phyloP scores from a whole-genome alignment of 2,113 vertebrate genomes.

The Sterrhoptilus dennistouni region DNA sequence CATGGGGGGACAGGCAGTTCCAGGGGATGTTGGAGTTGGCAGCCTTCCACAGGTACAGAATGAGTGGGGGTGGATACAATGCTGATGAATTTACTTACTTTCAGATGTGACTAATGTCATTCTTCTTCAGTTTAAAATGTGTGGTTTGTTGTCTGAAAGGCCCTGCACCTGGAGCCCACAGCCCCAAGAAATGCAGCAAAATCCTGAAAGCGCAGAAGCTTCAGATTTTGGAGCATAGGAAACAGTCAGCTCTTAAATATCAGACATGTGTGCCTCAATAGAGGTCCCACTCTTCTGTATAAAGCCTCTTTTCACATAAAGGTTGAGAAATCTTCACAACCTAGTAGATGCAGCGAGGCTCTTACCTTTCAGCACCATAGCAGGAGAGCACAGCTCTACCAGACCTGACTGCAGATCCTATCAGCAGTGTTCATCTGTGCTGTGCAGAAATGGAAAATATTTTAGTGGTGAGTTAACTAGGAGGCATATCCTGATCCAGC shows the following conservation, averaged over 20 bases:
- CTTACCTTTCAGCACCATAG: conserved; percentile 23
- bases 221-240: background rate
- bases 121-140: background rate
- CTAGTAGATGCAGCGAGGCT: background rate
- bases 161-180: background rate
- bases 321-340: background rate
- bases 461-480: conserved; percentile 18
- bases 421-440: conserved; percentile 32
- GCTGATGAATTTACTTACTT: background rate
- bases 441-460: conserved; percentile 34
- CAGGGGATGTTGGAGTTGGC: background rate
- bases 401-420: background rate
- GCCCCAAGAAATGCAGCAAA: background rate
- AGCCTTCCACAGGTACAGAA: rapidly evolving
- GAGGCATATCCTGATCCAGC: conserved; percentile 55
- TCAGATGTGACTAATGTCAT: background rate
- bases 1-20: background rate
- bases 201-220: background rate
- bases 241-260: background rate
- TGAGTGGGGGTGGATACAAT: background rate
- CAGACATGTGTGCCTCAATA: background rate
- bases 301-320: background rate
- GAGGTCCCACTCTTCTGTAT: background rate
- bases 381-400: conserved; percentile 4
- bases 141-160: background rate